phyloP scores from a whole-genome alignment of 2,888 invertebrate genomes.

The Aphodius sticticus region DNA sequence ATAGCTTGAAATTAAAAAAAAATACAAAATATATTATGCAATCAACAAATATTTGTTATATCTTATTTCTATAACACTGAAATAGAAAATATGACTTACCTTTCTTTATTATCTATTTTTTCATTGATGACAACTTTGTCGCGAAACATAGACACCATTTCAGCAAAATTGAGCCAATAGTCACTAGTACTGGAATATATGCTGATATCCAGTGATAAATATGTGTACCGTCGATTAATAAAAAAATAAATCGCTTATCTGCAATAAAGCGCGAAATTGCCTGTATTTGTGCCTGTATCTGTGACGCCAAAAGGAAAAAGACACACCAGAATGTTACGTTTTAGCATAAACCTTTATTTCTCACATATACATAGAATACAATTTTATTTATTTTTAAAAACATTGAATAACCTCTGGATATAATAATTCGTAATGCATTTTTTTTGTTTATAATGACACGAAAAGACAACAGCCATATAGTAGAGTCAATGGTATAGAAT shows the following conservation, averaged over 20 bases:
- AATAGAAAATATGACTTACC: not conserved
- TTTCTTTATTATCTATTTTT: conserved; percentile 6
- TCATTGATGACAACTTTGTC: conserved; percentile 16
- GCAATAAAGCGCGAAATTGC: conserved; percentile 8
- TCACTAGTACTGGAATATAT: not conserved
- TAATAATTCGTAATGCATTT: conserved; percentile 50
- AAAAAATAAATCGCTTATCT: conserved; percentile 11
- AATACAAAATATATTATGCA: too few species aligned
- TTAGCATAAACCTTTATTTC: conserved; percentile 53
- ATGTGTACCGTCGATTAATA: conserved; percentile 11
- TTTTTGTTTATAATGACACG: conserved; percentile 53
- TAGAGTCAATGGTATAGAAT: conserved; percentile 40
- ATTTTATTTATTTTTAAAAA: conserved; percentile 49
- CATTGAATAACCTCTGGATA: conserved; percentile 52
- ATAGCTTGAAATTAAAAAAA: too few species aligned
- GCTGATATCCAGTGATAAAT: not conserved
- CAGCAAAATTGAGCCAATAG: not conserved
- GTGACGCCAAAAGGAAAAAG: not conserved
- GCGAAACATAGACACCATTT: not conserved
- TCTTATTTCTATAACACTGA: too few species aligned
- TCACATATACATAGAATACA: conserved; percentile 58
- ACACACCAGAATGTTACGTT: not conserved
- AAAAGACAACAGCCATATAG: conserved; percentile 58
- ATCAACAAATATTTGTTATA: too few species aligned
- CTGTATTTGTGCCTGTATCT: not conserved